These are phyloP conservation scores for Altica lythri DNA, from an alignment of 2,888 invertebrate species.

Conservation along the genomic window DNA sequence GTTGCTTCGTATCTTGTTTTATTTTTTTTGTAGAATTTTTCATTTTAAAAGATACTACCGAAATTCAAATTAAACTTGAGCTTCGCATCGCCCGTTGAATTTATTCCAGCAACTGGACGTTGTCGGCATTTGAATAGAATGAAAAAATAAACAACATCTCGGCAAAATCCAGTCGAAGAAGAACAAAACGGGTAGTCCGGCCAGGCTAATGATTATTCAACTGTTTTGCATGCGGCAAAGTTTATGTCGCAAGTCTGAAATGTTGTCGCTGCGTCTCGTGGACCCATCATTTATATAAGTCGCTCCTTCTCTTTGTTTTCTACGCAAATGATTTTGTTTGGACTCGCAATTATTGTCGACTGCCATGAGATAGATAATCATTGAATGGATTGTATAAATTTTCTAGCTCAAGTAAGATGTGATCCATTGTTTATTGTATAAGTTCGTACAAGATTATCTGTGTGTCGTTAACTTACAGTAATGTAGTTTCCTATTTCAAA, in stretches of 20 bases:
- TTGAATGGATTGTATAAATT: slow-evolving; percentile 23
- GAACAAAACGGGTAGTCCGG: slow-evolving; percentile 22
- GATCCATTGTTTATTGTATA: slow-evolving; percentile 20
- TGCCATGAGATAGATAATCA: slow-evolving; percentile 22
- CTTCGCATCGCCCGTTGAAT: neutral
- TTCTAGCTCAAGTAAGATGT: slow-evolving; percentile 17
- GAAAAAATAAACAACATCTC: slow-evolving; percentile 23
- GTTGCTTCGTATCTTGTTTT: too few species aligned
- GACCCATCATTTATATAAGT: slow-evolving; percentile 28
- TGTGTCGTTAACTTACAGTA: too few species aligned
- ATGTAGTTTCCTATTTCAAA: too few species aligned
- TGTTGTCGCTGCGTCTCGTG: slow-evolving; percentile 17
- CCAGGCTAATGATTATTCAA: slow-evolving; percentile 29
- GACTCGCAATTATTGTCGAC: slow-evolving; percentile 21
- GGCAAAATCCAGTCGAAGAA: slow-evolving; percentile 13
- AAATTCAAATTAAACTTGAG: slow-evolving; percentile 1
- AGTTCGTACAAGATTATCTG: too few species aligned
- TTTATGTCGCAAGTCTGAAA: slow-evolving; percentile 21
- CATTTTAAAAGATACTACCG: neutral
- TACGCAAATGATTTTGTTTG: slow-evolving; percentile 24
- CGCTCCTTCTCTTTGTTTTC: slow-evolving; percentile 19
- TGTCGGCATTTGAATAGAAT: slow-evolving; percentile 23
- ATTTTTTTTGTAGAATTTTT: neutral
- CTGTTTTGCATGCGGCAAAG: slow-evolving; percentile 30
- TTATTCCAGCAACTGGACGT: neutral